A percentile compares a stretch with the other conserved stretches of the same genome.
These are phyloP conservation scores for Diploptera punctata DNA, from an alignment of 2,888 invertebrate genomes.

Conservation along the genomic window DNA sequence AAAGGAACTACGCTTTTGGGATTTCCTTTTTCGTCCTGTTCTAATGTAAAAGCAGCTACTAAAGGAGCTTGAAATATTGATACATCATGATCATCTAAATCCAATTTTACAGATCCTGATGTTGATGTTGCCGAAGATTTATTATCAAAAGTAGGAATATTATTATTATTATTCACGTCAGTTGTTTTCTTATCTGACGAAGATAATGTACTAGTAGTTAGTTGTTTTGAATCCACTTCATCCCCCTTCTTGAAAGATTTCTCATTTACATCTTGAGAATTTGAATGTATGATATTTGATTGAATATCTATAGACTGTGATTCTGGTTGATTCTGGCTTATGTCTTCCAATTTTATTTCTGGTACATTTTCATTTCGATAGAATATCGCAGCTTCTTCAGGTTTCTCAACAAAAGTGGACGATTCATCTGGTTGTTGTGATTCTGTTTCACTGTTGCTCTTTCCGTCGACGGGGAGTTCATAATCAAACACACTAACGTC, in stretches of 20 bases:
- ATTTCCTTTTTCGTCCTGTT: slow-evolving; percentile 79
- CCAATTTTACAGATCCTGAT: slow-evolving; percentile 52
- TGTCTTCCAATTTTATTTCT: background rate
- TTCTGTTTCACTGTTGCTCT: background rate
- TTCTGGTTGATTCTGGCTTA: background rate
- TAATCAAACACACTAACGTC: slow-evolving; percentile 12
- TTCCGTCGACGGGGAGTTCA: background rate
- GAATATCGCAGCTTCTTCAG: background rate
- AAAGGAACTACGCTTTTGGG: slow-evolving; percentile 78
- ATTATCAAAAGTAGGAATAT: no score
- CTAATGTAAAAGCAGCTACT: slow-evolving; percentile 85
- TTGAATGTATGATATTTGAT: slow-evolving; percentile 66
- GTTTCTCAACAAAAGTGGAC: background rate
- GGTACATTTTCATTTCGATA: background rate
- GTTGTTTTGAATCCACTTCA: no score
- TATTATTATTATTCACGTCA: no score
- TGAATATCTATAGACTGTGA: slow-evolving; percentile 49
- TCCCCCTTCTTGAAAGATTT: no score
- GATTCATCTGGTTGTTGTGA: background rate
- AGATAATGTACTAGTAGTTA: no score
- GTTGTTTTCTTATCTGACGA: no score
- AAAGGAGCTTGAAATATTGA: slow-evolving; percentile 78
- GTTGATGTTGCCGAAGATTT: no score
- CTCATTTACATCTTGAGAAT: background rate
- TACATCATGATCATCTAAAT: slow-evolving; percentile 62